phyloP scores from a whole-genome alignment of 2,797 vertebrate species.

The Remorina albescens region DNA sequence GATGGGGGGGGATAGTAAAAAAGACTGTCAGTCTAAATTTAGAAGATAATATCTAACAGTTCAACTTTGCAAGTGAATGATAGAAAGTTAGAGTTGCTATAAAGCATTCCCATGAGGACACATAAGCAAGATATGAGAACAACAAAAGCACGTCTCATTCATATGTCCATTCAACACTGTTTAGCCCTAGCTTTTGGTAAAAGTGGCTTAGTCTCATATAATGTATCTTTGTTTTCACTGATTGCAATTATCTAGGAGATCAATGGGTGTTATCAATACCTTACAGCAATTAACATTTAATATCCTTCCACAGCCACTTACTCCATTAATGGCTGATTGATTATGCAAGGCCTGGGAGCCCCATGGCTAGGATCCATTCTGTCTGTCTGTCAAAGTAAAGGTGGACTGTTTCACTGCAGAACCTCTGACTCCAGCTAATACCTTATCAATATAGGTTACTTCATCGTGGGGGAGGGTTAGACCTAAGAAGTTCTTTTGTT shows the following conservation, averaged over 20 bases:
- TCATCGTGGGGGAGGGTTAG: conserved; percentile 15
- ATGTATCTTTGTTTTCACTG: conserved; percentile 86
- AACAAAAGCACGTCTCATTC: conserved; percentile 64
- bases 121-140: conserved; percentile 28
- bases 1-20: conserved; percentile 37
- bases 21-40: conserved; percentile 46
- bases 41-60: conserved; percentile 31
- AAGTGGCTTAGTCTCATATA: conserved; percentile 71
- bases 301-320: conserved; percentile 88
- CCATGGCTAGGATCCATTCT: conserved; percentile 74
- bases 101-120: conserved; percentile 37
- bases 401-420: conserved; percentile 50
- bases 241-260: conserved; percentile 85
- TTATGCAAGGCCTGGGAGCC: conserved; percentile 80
- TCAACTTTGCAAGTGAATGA: conserved; percentile 22
- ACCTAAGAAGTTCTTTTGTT: conserved; percentile 44
- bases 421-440: conserved; percentile 67
- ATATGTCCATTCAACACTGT: conserved; percentile 70
- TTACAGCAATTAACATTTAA: conserved; percentile 90
- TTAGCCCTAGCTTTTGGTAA: conserved; percentile 57
- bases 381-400: conserved; percentile 78
- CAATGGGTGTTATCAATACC: conserved; percentile 85
- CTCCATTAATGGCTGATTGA: conserved; percentile 88
- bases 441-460: conserved; percentile 64
- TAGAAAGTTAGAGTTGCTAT: conserved; percentile 11